Base-by-base conservation (phyloP, 2,888 invertebrate genomes). In the Gerris lacustris region DNA sequence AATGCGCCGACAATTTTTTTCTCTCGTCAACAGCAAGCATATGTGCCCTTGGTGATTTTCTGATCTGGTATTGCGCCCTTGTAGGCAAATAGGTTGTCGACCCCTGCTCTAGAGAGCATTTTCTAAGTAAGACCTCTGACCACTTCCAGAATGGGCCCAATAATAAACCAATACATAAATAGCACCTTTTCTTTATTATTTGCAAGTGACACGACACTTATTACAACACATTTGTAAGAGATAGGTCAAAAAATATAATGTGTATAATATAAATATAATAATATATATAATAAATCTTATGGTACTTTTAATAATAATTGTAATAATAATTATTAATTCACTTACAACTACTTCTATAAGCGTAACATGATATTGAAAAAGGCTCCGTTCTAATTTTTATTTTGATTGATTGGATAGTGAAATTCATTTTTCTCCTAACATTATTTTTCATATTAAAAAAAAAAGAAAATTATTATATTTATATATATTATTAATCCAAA, bases 291-390 rank as follows among this genome's bases (percentile, higher is more conserved):
- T 55, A 11, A 55, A 11, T 31, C 31, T 55, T 55, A 55, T 55
- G 55, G 55, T 55, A 55, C 55, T 55, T 55, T 55, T 55, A 55
- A 11, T 55, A 55, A 55, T 55, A 11, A 55, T 55, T 11, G 55
- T 55, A 31, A 31, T 55, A 55, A 55, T 11, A 55, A 15, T 55
- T 55, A 55, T 11, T 55, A 55, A 55, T 55, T 11, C 9, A 64
- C 64, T 64, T 18, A 64, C 9, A 18, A 64, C 64, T 64, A 64
- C 64, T 64, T n/a, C 64, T 64, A 64, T 64, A 64, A 64, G 64
- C 64, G 64, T 64, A 64, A 64, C 18, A 64, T 64, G 17, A 55
- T n/a, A 64, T 64, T n/a, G 9, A 18, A 64, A 9, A 64, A 64
- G 64, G 64, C 64, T 64, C 64, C 64, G 9, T 55, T 9, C 55